Evolutionary conservation across 2,888 invertebrate species (phyloP), one percentile per base, ranked within the genome.

Genomic region (Andrena trimmerana): DNA sequence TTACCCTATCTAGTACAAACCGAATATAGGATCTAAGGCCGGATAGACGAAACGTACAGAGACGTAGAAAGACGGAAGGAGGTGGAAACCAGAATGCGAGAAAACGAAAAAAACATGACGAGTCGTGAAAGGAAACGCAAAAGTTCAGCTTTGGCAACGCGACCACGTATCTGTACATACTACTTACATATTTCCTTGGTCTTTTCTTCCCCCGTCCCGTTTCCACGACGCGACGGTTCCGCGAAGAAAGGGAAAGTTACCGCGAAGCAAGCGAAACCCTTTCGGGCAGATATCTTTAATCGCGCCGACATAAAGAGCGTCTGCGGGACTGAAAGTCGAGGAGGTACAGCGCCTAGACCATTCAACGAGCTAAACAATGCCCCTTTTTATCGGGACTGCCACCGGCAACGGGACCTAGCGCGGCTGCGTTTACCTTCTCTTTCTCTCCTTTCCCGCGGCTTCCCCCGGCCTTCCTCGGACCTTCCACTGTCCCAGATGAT

Each of bases 201-300:
- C 31, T 60, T 50, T n/a, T 33, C n/a, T 24, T 27, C 31, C 31
- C 29, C 24, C 33, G 3, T n/a, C 29, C 6, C 20, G 24, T 7
- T n/a, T 29, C 29, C 59, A 20, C n/a, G 42, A 20, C 65, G 29
- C 42, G 10, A 29, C n/a, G 27, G 31, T 48, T 48, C 27, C 33
- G 50, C 65, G 27, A 13, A 63, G 42, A 69, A 69, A 81, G 83
- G 52, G 65, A 66, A 69, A 76, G 72, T 54, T 16, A 24, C 66
- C 33, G 59, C 62, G 78, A 16, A 65, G 63, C 42, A 52, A 74
- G 31, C 57, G 62, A 29, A 71, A 57, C 65, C 72, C 67, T 86
- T 83, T 83, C 78, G 80, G 69, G 29, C 72, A 27, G 85, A 78
- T 86, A 85, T 85, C 86, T 85, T 79, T 83, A 83, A 86, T 83